Base-by-base conservation (phyloP, 2,797 vertebrate species). In the Borostomias antarcticus region DNA sequence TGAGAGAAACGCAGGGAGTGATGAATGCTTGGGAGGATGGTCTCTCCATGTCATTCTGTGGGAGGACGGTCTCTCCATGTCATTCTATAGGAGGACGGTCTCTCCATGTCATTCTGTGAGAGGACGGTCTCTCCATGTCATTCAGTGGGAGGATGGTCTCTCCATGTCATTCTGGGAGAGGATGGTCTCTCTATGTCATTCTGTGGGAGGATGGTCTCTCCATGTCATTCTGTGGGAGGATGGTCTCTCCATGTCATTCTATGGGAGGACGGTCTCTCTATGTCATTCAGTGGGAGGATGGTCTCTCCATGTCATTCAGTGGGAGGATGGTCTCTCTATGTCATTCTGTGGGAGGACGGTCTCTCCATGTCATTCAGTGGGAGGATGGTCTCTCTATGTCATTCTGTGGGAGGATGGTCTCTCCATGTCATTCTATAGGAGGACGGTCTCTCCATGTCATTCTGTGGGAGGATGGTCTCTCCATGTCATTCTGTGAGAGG, bases 1-100 rank as follows among this genome's bases (percentile, higher is more conserved):
- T 47, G 15, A 66, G 64, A 68, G 45, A 59, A 76, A 62, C 15
- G 37, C 21, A 40, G 57, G 58, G 40, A n/a, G 8, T 60, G 50
- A 66, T 1, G 9, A 47, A 33, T 26, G 58, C 19, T 63, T 40
- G 59, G 45, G 6, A 48, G 33, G 32, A 52, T n/a, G 4, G 13
- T 54, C 0, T 9, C 21, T 54, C 7, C 26, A 2, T 54, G 52
- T 54, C 19, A 8, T 19, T 54, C 7, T 54, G 52, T 17, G 21
- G 21, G 51, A 1, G 51, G 21, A n/a, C n/a, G n/a, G n/a, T n/a
- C n/a, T n/a, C n/a, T n/a, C n/a, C n/a, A n/a, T n/a, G n/a, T n/a
- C n/a, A n/a, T n/a, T n/a, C n/a, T n/a, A n/a, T n/a, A n/a, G 29
- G 28, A 19, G 29, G 53, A 9, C 6, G 54, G 28, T 8, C 8